These are phyloP conservation scores for Orthosia cruda DNA, from an alignment of 2,888 invertebrate genomes.

Conservation along the genomic window DNA sequence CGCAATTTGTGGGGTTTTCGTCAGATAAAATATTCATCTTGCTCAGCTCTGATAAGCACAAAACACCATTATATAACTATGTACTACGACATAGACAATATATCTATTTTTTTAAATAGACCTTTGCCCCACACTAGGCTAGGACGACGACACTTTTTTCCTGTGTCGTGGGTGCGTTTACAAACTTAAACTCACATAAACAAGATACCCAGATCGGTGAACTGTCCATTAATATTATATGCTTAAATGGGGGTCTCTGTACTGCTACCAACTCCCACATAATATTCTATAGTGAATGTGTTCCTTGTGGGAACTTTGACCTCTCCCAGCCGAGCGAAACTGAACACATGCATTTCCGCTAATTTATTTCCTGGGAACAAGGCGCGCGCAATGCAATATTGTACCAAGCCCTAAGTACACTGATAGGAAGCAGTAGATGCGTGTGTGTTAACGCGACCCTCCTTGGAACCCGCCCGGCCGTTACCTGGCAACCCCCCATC, in stretches of 20 bases:
- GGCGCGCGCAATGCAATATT: constrained; percentile 31
- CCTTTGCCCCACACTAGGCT: no score
- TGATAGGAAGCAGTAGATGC: constrained; percentile 1
- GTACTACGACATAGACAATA: background rate
- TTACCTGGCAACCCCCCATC: constrained; percentile 2
- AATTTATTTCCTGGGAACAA: constrained; percentile 39
- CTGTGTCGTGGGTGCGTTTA: no score
- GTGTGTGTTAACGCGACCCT: background rate
- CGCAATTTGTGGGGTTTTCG: background rate
- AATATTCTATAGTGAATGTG: constrained; percentile 2
- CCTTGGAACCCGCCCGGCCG: background rate
- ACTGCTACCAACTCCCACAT: background rate
- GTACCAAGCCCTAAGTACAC: background rate
- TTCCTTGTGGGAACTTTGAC: constrained; percentile 36
- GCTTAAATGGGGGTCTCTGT: background rate
- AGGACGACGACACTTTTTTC: no score
- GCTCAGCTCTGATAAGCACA: constrained; percentile 5
- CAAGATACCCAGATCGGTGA: no score
- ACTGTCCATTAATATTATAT: background rate
- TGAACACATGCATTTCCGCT: constrained; percentile 48
- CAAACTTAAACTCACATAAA: no score
- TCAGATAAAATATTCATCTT: background rate
- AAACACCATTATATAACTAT: background rate
- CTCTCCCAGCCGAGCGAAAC: constrained; percentile 23
- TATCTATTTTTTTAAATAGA: no score